Conservation (phyloP, 2,113 vertebrate species). For the Arizona elegans region DNA sequence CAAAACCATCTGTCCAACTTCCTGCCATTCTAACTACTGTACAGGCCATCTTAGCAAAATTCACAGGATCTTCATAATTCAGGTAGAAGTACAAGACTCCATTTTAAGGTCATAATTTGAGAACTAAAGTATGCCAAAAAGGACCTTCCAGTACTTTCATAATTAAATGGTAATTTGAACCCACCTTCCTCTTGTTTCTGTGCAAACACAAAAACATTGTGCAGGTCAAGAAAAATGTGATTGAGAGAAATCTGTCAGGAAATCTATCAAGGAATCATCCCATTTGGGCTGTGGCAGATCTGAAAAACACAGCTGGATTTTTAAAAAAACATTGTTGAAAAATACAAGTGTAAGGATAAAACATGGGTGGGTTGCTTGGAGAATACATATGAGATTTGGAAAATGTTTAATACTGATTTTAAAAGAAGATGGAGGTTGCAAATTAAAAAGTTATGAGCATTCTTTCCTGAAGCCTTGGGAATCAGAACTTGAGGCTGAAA, state of each 20-base stretch:
- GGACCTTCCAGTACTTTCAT: neutral
- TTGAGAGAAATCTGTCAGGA: neutral
- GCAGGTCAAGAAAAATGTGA: neutral
- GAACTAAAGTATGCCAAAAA: neutral
- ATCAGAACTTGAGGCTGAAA: constrained; percentile 6
- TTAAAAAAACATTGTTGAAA: neutral
- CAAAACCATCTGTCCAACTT: neutral
- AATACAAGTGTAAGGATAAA: neutral
- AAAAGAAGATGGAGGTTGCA: neutral
- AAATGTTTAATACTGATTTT: neutral
- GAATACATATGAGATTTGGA: constrained; percentile 17
- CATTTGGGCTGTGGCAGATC: neutral
- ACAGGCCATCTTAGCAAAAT: neutral
- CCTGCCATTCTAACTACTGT: neutral
- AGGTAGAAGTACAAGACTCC: neutral
- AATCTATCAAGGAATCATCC: neutral
- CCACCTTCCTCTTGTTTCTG: neutral
- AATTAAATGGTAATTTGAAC: neutral
- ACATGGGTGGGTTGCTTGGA: constrained; percentile 16
- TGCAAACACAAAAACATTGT: neutral
- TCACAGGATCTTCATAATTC: neutral
- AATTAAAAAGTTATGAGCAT: constrained; percentile 6
- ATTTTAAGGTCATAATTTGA: neutral
- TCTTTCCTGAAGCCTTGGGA: constrained; percentile 3
- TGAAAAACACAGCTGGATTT: neutral